Evolutionary conservation across 2,113 vertebrate species (phyloP).

Genomic region (Neodontobutis hainanensis): DNA sequence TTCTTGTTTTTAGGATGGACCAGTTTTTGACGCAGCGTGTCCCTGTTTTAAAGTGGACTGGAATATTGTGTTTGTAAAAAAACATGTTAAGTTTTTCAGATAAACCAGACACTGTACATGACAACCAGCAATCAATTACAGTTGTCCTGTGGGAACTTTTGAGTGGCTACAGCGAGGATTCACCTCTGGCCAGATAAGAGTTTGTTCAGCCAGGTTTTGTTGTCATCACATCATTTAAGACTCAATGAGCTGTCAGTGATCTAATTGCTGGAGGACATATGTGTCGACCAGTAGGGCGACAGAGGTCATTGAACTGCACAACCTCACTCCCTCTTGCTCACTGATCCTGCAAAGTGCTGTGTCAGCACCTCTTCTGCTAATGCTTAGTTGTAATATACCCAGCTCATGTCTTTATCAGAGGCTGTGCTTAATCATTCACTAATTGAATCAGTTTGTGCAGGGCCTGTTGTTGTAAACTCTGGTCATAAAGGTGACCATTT

Average conservation of each 20-base stretch:
- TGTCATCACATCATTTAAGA: slow-evolving; percentile 61
- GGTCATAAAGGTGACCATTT: slow-evolving; percentile 18
- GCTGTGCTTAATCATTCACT: slow-evolving; percentile 37
- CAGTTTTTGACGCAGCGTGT: too few species aligned
- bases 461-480: slow-evolving; percentile 28
- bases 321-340: slow-evolving; percentile 17
- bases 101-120: not conserved
- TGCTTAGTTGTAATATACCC: slow-evolving; percentile 29
- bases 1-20: too few species aligned
- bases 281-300: slow-evolving; percentile 33
- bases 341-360: slow-evolving; percentile 16
- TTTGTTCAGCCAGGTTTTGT: slow-evolving; percentile 35
- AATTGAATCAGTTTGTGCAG: slow-evolving; percentile 49
- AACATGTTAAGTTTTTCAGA: too few species aligned
- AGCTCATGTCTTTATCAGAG: slow-evolving; percentile 36
- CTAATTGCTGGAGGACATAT: slow-evolving; percentile 59
- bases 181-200: slow-evolving; percentile 36
- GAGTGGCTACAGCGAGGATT: not conserved
- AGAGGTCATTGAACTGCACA: slow-evolving; percentile 31
- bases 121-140: not conserved
- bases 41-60: too few species aligned
- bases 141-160: not conserved
- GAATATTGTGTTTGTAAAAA: too few species aligned
- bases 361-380: slow-evolving; percentile 42
- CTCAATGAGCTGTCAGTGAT: slow-evolving; percentile 61